Evolutionary conservation across 2,113 vertebrate species (phyloP), one percentile per base, ranked within the genome.

Genomic region (Numenius arquata): DNA sequence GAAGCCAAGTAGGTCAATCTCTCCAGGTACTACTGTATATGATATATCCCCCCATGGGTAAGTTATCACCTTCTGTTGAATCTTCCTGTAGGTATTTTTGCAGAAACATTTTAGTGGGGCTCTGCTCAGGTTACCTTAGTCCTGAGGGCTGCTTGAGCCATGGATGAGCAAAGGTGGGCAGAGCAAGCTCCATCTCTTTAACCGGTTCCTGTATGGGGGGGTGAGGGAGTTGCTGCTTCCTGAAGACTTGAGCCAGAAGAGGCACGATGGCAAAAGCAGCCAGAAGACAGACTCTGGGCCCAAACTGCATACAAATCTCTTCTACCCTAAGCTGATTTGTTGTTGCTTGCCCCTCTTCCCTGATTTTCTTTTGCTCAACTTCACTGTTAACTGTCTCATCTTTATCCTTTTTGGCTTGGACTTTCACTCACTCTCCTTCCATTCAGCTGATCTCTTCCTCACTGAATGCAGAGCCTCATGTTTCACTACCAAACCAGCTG

Each of bases 1-100:
- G 82, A 52, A 93, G 68, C 88, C 90, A 83, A 59, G 71, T 36
- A 70, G 65, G 75, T 80, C 88, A 79, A 65, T 88, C 82, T 34
- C 65, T 84, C 21, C 45, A 36, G 72, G 79, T 70, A 22, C 34
- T 67, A 21, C 59, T 30, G 11, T 43, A 1, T 41, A 3, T 71
- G 52, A 8, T 26, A 16, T 26, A 71, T 47, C 22, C 17, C 27
- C 20, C 41, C 34, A 19, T 4, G 19, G 43, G 3, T 40, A 50
- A 74, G 19, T 67, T 88, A 76, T 30, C 55, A 38, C 15, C 25
- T 18, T 50, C 52, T 83, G 0, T 9, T 84, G 26, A 67, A 59
- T 41, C 25, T 73, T 77, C 38, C 7, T 17, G 27, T 23, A 40
- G 45, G 9, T 75, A 21, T 34, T 53, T 62, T 58, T 72, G 21